Conservation (phyloP, 1,140 invertebrate species). For the Panagrolaimus sp. region DNA sequence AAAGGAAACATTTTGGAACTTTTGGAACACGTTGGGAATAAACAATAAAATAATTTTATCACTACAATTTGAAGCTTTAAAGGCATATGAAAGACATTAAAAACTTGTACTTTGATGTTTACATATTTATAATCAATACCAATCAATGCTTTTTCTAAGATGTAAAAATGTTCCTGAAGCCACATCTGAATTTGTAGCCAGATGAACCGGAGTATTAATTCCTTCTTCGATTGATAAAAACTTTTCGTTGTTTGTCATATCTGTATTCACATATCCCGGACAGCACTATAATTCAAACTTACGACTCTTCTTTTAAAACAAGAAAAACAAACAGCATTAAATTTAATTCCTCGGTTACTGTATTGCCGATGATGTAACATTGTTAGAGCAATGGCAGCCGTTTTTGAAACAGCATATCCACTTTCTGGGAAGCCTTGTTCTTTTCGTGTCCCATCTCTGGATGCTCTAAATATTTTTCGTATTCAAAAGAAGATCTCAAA, state of each 20-base stretch:
- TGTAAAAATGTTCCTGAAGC: slow-evolving; percentile 9
- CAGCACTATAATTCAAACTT: slow-evolving; percentile 29
- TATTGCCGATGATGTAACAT: slow-evolving; percentile 31
- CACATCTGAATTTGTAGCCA: slow-evolving; percentile 30
- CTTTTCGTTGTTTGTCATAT: slow-evolving; percentile 70
- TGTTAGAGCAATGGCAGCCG: slow-evolving; percentile 45
- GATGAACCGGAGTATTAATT: slow-evolving; percentile 42
- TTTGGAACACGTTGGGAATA: too few relatives aligned
- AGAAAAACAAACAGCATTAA: slow-evolving; percentile 41
- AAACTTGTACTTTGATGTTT: too few relatives aligned
- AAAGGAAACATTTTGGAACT: too few relatives aligned
- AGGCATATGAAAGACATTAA: too few relatives aligned
- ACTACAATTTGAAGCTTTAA: too few relatives aligned
- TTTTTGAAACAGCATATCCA: slow-evolving; percentile 68
- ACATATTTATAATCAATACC: neutral
- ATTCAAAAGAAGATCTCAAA: too few relatives aligned
- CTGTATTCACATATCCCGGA: slow-evolving; percentile 69
- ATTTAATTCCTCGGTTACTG: slow-evolving; percentile 26
- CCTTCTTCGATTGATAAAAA: slow-evolving; percentile 67
- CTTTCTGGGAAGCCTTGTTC: slow-evolving; percentile 64
- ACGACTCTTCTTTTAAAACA: neutral
- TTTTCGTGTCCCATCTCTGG: slow-evolving; percentile 61
- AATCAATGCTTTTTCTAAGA: neutral
- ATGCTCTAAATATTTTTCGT: slow-evolving; percentile 63
- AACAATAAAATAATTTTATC: too few relatives aligned